Evolutionary conservation across 2,113 vertebrate genomes (phyloP), one percentile per base, ranked within the genome.

Genomic region (Eleginops maclovinus): DNA sequence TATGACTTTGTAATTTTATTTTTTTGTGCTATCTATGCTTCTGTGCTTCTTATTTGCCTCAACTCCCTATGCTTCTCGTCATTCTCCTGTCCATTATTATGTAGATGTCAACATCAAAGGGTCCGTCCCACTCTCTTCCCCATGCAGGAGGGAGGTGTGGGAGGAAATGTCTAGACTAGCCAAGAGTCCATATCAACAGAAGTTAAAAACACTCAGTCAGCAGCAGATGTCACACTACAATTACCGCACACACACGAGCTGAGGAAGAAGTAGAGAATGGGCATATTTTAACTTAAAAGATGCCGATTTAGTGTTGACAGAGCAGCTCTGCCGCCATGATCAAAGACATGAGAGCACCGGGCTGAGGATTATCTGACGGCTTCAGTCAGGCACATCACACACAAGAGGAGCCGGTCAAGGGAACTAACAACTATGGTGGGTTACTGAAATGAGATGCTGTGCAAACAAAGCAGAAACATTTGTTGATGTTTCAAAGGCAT

Each of bases 101-200:
- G 55, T 28, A 71, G 78, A 82, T 49, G 3, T 60, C 71, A 66
- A 4, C 72, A 50, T 81, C 60, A 85, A 79, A 79, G 69, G 62
- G 24, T 74, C 26, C n/a, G 9, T 79, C 24, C 73, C 21, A 19
- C 50, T 77, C 49, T 61, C 3, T 49, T 61, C 55, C 64, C 70
- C 44, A 77, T 12, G 50, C 46, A 53, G 61, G 67, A 51, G 65
- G 7, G 69, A 85, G 50, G 56, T 63, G 72, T 84, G 41, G 72
- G 80, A 75, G 72, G 68, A 36, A 75, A 74, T 0, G 74, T 89
- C 87, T 82, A 85, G 77, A 90, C 83, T 54, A 47, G 85, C 71
- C 83, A 26, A 54, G 63, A 75, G 46, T 75, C 65, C 31, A 22
- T 26, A 67, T 51, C 26, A 67, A 55, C 71, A 51, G 26, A 16